These are phyloP conservation scores for Python bivittatus DNA, from an alignment of 2,113 vertebrate species.

Conservation along the genomic window DNA sequence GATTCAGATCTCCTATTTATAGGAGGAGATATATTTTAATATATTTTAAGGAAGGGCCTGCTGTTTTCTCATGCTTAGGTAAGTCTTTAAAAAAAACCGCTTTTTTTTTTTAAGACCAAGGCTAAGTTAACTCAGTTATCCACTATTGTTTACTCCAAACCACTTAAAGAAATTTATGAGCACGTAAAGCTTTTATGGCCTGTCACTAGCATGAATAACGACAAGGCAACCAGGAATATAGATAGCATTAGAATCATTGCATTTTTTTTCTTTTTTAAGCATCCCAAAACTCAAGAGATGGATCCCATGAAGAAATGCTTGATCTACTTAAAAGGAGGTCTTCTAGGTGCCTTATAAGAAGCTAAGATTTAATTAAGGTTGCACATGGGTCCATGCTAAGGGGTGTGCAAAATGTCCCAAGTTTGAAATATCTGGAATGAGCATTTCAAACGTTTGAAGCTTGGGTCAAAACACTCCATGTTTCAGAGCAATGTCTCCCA, in stretches of 20 bases:
- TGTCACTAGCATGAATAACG: constrained; percentile 61
- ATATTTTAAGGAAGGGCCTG: neutral
- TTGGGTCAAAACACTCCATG: neutral
- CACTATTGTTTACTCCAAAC: constrained; percentile 44
- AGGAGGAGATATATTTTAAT: no score
- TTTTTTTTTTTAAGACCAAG: constrained; percentile 4
- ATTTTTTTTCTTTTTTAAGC: constrained; percentile 11
- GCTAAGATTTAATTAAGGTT: neutral
- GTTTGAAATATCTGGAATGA: neutral
- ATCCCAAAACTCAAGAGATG: constrained; percentile 10
- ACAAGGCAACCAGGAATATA: constrained; percentile 55
- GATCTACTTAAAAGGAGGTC: neutral
- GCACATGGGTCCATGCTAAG: neutral
- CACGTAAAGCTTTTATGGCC: constrained; percentile 58
- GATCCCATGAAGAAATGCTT: constrained; percentile 11
- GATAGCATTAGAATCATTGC: constrained; percentile 31
- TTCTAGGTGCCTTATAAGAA: neutral
- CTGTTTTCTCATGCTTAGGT: neutral
- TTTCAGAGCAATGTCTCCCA: no score
- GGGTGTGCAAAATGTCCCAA: neutral
- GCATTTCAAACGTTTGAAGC: neutral
- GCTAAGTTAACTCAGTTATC: constrained; percentile 58
- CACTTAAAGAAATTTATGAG: constrained; percentile 63
- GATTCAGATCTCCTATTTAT: neutral
- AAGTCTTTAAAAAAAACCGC: neutral